Evolutionary conservation across 2,797 vertebrate species (phyloP).

Genomic region (Microhierax caerulescens): DNA sequence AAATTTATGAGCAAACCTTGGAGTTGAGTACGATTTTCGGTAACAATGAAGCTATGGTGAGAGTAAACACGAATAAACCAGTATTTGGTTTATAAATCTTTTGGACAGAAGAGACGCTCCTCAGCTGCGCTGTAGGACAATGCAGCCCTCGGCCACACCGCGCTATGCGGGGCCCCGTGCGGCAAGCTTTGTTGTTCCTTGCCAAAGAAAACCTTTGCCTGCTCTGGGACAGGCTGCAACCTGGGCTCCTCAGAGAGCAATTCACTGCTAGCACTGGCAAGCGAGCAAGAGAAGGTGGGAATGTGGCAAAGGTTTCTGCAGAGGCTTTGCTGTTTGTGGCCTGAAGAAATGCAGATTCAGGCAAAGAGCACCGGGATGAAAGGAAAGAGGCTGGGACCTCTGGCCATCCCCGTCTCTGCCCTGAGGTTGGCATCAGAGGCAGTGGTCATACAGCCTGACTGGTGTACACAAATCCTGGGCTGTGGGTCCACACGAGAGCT

Average conservation of each 20-base stretch:
- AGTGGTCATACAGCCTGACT: background rate
- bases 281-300: background rate
- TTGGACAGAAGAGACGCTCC: background rate
- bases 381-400: slow-evolving; percentile 19
- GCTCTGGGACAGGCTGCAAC: background rate
- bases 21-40: background rate
- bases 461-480: background rate
- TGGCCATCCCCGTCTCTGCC: background rate
- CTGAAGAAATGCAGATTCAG: background rate
- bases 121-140: slow-evolving; percentile 14
- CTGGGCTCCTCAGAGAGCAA: background rate
- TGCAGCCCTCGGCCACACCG: background rate
- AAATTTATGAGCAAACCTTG: background rate
- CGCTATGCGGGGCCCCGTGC: fast-evolving
- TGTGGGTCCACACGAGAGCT: fast-evolving
- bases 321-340: background rate
- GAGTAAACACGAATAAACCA: background rate
- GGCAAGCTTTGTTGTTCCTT: slow-evolving; percentile 5
- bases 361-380: background rate
- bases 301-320: background rate
- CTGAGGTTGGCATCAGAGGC: background rate
- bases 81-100: slow-evolving; percentile 15
- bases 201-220: slow-evolving; percentile 45
- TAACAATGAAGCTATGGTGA: background rate
- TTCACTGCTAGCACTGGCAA: background rate